Evolutionary conservation across 2,888 invertebrate genomes (phyloP).

Genomic region (Bombyx huttoni): DNA sequence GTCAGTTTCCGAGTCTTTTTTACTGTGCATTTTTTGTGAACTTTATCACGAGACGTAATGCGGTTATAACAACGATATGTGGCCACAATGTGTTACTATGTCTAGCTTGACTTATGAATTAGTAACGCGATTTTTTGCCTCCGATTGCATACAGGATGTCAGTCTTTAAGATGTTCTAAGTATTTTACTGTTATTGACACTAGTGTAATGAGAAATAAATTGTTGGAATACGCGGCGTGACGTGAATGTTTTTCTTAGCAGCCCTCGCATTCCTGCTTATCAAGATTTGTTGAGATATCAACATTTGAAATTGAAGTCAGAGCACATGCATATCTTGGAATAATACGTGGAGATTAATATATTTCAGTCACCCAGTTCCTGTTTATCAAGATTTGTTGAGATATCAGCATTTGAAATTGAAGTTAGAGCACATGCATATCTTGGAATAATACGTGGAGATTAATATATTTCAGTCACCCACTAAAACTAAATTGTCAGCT

Average conservation of each 20-base stretch:
- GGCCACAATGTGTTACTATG: constrained; percentile 11
- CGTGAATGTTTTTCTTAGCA: neutral
- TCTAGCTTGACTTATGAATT: constrained; percentile 1
- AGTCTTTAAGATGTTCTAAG: neutral
- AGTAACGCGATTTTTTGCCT: neutral
- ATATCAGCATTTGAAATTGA: no score
- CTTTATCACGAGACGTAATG: constrained; percentile 7
- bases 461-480: no score
- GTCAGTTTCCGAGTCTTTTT: constrained; percentile 15
- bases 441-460: no score
- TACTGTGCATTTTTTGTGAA: constrained; percentile 22
- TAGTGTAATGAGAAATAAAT: neutral
- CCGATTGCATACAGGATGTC: neutral
- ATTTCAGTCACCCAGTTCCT: no score
- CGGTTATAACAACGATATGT: constrained; percentile 9
- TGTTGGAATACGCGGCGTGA: neutral
- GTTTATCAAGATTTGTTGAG: no score
- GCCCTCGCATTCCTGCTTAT: no score
- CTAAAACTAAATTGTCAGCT: no score
- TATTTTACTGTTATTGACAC: neutral
- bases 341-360: no score
- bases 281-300: no score
- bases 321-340: no score
- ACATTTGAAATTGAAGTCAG: no score
- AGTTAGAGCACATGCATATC: no score